Base-by-base conservation (phyloP, 2,797 vertebrate genomes). In the Micrastur ruficollis region DNA sequence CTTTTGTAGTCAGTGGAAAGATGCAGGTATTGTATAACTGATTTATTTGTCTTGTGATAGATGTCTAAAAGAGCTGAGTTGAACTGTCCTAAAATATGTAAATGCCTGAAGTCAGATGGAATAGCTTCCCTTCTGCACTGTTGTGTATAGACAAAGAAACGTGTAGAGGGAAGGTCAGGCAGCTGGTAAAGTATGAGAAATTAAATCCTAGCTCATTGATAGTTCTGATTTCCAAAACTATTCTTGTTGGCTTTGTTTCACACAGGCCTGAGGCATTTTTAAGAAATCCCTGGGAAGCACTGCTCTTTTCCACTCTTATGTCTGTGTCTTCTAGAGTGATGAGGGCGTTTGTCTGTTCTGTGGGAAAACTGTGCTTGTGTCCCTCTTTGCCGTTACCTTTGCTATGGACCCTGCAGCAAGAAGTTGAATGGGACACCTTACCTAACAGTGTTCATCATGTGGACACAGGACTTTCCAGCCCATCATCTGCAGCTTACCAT, bases 101-200 rank as follows among this genome's bases (percentile, higher is more conserved):
- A 74, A 44, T 63, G 40, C 29, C 34, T 20, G 11, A 93, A 86
- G 47, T 87, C 18, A 76, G 32, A n/a, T 53, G 27, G 61, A 92
- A 53, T 38, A 80, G 21, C 11, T 81, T 59, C n/a, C 12, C 20
- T 79, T 93, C 71, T 89, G 47, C 36, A 11, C 47, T 65, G 34
- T 4, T 72, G 27, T 38, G 22, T 59, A 8, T 23, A 65, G 34
- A 61, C 20, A 73, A 68, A 93, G 16, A 31, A 76, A 67, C 2
- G 2, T 0, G 0, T 9, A 46, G 20, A 47, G 16, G 38, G 25
- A 59, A 72, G 20, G 36, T 76, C 71, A 86, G 50, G 36, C 32
- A 61, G 50, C 36, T 72, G 68, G 27, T 34, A 67, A 22, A 63
- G 18, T 44, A 52, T 7, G n/a, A 47, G 44, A 75, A 62, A 85